Evolutionary conservation across 2,113 vertebrate species (phyloP), one percentile per base, ranked within the genome.

Genomic region (Melanerpes formicivorus): DNA sequence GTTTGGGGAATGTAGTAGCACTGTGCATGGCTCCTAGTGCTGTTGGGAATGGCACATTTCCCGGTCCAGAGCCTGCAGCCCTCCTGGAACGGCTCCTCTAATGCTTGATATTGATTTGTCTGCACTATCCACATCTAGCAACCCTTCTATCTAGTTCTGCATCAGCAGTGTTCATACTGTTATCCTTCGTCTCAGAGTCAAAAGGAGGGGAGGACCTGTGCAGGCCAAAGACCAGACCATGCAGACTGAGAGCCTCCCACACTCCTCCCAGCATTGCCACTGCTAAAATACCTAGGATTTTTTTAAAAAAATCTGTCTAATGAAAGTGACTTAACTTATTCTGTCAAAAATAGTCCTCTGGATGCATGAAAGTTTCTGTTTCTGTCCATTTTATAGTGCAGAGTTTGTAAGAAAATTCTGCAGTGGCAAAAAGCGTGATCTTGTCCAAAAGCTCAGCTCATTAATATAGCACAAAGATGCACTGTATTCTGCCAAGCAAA

Each of bases 401-500:
- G 56, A 80, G 34, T 83, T 85, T 82, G 92, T 62, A 84, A 84
- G 71, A 90, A 94, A 77, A 64, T 73, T 87, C 71, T 91, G 44
- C 27, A 63, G 63, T 82, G 46, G 70, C 72, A 95, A 81, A 96
- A 93, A 92, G 14, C 79, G 86, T 63, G 77, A 82, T 78, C 44
- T 84, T 90, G 67, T 93, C 83, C 88, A 95, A 90, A 94, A 96
- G 78, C 94, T 91, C 69, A 88, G 95, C 87, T 92, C 92, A 95
- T 97, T 97, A 97, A 97, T 87, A 96, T 88, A 65, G 25, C 30
- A 96, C 95, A 97, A 97, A 96, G 93, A 97, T 95, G 93, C 91
- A 93, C 93, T 95, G 54, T 97, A 88, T 75, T 95, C 86, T 80
- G 65, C 94, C 91, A 96, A 95, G 96, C 97, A 97, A 98, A 96